Base-by-base conservation (phyloP, 2,888 invertebrate genomes). In the Abrostola triplasia region DNA sequence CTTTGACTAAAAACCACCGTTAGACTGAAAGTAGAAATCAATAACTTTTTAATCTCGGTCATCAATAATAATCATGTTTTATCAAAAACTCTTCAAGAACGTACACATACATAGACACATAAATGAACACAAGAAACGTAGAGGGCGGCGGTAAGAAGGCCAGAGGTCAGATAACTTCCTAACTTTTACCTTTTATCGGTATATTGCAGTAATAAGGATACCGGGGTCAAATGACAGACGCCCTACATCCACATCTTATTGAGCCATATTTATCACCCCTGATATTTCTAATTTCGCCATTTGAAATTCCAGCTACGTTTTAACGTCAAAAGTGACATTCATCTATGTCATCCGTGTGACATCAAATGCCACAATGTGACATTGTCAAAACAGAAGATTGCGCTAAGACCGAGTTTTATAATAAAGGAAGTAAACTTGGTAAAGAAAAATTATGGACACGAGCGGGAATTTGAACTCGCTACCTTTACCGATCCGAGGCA, bases 161-260 rank as follows among this genome's bases (percentile, higher is more conserved):
- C 24, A 24, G 10, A 47, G 44, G 44, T 47, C 44, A 47, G 9
- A 24, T 24, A 44, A 8, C 13, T 42, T 44, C 13, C 8, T 13
- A 8, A 47, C 13, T 47, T 47, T 44, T 47, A 47, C 44, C 44
- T 47, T 24, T 9, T 47, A 47, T 13, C 44, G 44, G 44, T 24
- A 24, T 13, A 24, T 47, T 13, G 44, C 5, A 24, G 44, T 47
- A 47, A 47, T 47, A 24, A 47, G 44, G 44, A 24, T 47, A 9
- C 9, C 0, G 24, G 13, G 44, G 44, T 24, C 44, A 13, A 24
- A 47, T 47, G 44, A 47, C 44, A 13, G 44, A 44, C 44, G 44
- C 13, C 5, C 41, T n/a, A 41, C 11, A 41, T 41, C 41, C 11
- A 8, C 24, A n/a, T 24, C 24, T 7, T 13, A 24, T 47, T 47